These are phyloP conservation scores for Agelas oroides DNA, from an alignment of 37 sponge, comb jelly and placozoan genomes.

Conservation along the genomic window DNA sequence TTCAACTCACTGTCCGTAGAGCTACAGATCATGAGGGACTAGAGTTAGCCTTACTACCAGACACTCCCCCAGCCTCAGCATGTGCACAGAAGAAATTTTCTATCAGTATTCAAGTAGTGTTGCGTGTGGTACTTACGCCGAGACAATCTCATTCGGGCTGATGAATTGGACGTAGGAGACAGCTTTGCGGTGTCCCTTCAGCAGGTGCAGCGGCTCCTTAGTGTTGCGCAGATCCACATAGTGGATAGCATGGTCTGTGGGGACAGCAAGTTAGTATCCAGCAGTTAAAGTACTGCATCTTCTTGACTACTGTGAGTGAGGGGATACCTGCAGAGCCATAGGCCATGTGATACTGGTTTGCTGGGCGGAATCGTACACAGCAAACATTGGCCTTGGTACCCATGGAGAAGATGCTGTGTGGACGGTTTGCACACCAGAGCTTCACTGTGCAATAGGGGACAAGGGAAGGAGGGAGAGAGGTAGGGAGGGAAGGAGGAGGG, in stretches of 20 bases:
- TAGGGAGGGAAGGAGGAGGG: too few relatives aligned
- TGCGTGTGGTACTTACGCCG: slow-evolving; percentile 93
- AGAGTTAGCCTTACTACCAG: too few relatives aligned
- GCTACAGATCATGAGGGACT: slow-evolving; percentile 16
- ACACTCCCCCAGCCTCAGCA: too few relatives aligned
- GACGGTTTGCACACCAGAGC: slow-evolving; percentile 61
- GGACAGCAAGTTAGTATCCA: not conserved
- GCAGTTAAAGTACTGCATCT: too few relatives aligned
- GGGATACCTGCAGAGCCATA: slow-evolving; percentile 88
- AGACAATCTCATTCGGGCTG: slow-evolving; percentile 59
- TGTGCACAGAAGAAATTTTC: too few relatives aligned
- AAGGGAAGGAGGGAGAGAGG: not conserved
- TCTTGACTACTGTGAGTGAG: not conserved
- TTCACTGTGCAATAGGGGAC: slow-evolving; percentile 54
- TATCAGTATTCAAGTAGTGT: too few relatives aligned
- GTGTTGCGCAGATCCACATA: slow-evolving; percentile 75
- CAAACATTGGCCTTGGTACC: slow-evolving; percentile 82
- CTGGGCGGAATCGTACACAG: slow-evolving; percentile 80
- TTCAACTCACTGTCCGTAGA: slow-evolving; percentile 92
- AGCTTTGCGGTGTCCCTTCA: slow-evolving; percentile 88
- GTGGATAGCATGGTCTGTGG: slow-evolving; percentile 79
- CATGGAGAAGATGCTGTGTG: slow-evolving; percentile 46
- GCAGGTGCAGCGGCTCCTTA: slow-evolving; percentile 17
- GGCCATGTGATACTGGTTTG: slow-evolving; percentile 57
- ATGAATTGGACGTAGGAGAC: slow-evolving; percentile 85